Conservation (phyloP, 2,888 invertebrate genomes). For the Onthophagus sagittarius region DNA sequence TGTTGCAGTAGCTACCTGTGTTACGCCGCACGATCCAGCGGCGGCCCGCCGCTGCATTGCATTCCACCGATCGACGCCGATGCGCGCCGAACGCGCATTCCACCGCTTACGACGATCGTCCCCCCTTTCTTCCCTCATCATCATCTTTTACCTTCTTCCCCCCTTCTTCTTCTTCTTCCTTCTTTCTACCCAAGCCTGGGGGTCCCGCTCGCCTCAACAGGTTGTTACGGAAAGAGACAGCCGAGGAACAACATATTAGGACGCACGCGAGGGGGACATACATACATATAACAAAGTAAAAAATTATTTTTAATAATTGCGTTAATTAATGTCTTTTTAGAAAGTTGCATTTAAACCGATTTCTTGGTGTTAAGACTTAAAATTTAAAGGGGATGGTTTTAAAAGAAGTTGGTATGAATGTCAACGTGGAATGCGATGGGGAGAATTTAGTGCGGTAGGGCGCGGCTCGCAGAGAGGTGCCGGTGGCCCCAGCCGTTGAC, state of each 20-base stretch:
- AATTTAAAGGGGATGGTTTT: neutral
- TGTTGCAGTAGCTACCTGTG: conserved; percentile 40
- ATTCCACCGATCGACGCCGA: conserved; percentile 55
- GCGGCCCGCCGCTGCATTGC: conserved; percentile 52
- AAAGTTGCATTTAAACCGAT: too few relatives aligned
- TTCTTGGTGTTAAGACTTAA: too few relatives aligned
- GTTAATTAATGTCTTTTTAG: too few relatives aligned
- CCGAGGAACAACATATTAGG: conserved; percentile 7
- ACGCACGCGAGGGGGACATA: neutral
- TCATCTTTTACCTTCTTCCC: conserved; percentile 2
- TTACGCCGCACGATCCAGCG: conserved; percentile 49
- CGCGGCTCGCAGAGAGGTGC: neutral
- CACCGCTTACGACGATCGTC: conserved; percentile 38
- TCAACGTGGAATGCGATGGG: neutral
- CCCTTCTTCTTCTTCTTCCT: conserved; percentile 3
- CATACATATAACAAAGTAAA: too few relatives aligned
- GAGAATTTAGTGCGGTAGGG: neutral
- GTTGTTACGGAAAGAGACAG: conserved; percentile 13
- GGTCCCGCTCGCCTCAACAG: conserved; percentile 13
- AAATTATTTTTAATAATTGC: too few relatives aligned
- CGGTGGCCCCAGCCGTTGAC: neutral
- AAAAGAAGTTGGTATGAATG: too few relatives aligned
- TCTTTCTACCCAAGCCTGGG: conserved; percentile 6
- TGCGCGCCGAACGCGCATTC: conserved; percentile 51
- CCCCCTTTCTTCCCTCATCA: neutral